These are phyloP conservation scores for Argentina silus DNA, from an alignment of 2,797 vertebrate species.

Conservation along the genomic window DNA sequence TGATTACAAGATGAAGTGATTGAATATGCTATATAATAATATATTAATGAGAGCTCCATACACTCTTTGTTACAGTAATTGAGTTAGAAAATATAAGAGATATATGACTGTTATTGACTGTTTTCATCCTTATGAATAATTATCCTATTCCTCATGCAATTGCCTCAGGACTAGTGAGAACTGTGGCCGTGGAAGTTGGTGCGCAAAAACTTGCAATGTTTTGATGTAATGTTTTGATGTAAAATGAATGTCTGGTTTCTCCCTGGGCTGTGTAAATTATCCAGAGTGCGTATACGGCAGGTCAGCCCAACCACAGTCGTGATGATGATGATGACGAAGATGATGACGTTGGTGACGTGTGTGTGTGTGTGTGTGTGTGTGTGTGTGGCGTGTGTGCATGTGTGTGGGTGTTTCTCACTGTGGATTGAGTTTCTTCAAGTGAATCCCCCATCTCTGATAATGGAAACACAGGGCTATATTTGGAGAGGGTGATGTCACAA, in stretches of 20 bases:
- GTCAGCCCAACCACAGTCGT: conserved; percentile 49
- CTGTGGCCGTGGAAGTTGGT: conserved; percentile 24
- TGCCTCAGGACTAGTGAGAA: neutral
- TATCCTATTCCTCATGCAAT: neutral
- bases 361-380: conserved; percentile 5
- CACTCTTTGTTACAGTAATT: neutral
- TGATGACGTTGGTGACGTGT: conserved; percentile 32
- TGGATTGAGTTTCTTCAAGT: conserved; percentile 11
- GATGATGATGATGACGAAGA: conserved; percentile 29
- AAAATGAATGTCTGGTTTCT: conserved; percentile 42
- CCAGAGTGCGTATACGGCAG: conserved; percentile 42
- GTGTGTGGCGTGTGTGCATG: neutral
- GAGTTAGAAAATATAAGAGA: neutral
- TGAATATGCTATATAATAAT: neutral
- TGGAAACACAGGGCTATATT: conserved; percentile 77
- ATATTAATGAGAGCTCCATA: neutral
- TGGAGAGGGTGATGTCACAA: conserved; percentile 81
- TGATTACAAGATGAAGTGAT: too few relatives aligned
- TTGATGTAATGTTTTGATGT: conserved; percentile 44
- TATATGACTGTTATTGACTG: neutral
- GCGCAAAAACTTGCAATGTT: conserved; percentile 54
- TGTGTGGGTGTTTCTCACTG: conserved; percentile 22
- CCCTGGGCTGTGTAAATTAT: conserved; percentile 35
- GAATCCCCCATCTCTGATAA: conserved; percentile 48
- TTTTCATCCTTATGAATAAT: neutral